Base-by-base conservation (phyloP, 2,113 vertebrate species). In the Nycticebus coucang region DNA sequence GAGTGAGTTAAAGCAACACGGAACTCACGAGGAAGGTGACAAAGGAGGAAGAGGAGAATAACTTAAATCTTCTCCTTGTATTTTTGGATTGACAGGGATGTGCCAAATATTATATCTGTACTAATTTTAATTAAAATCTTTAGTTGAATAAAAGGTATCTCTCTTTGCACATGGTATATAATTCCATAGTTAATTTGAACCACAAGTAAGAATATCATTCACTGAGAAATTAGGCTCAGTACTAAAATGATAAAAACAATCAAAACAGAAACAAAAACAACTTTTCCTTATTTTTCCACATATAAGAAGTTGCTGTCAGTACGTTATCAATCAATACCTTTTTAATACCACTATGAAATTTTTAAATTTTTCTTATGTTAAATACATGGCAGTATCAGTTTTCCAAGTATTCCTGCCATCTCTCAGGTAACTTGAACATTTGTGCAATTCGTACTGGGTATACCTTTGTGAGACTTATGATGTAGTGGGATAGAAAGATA, bases 61-160 rank as follows among this genome's bases (percentile, higher is more conserved):
- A 57, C 8, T 15, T 64, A 28, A 92, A 72, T 21, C n/a, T 33
- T 30, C 60, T 33, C 24, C 30, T 9, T 6, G 2, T 22, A 21
- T 26, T 45, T 88, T 53, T 59, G 14, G 26, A 78, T 87, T 10
- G 45, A 41, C 11, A 41, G 5, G 62, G 22, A 18, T n/a, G 15
- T 37, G 50, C 15, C 89, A 89, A 41, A 78, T 55, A 57, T 18
- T 21, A 22, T 13, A 45, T 2, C 11, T 41, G 28, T 22, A 86
- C 9, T 37, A 86, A 64, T 96, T 92, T 93, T 87, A 55, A 82
- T 74, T 37, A 41, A 82, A 64, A 33, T 28, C 64, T 85, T 84
- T 28, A 60, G 68, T 1, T 55, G 53, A 82, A 71, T 35, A 77
- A 95, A 79, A 80, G 28, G 1, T 28, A 7, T n/a, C 33, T n/a